phyloP scores from a whole-genome alignment of 1,140 invertebrate species.

The Apis florea region DNA sequence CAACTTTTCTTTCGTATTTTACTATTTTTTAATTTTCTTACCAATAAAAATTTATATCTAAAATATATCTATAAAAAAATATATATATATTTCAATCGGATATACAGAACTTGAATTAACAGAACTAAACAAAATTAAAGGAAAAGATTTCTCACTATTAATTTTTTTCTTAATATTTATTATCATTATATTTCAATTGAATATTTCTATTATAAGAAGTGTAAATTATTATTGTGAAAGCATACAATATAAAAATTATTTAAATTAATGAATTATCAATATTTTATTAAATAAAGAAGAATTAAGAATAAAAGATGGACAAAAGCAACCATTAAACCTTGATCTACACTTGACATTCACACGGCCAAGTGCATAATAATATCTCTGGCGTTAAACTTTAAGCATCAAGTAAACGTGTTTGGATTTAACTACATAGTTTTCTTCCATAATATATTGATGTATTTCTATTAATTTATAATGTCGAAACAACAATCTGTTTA shows the following conservation, averaged over 20 bases:
- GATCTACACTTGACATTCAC: slow-evolving; percentile 41
- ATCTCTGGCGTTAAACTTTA: slow-evolving; percentile 47
- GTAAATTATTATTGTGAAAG: background rate
- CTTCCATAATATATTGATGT: too few relatives aligned
- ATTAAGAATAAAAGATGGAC: background rate
- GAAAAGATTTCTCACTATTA: too few relatives aligned
- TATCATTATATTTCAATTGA: background rate
- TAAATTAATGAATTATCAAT: background rate
- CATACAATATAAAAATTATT: too few relatives aligned
- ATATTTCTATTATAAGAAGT: background rate
- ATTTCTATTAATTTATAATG: background rate
- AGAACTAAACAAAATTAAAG: too few relatives aligned
- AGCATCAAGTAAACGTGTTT: slow-evolving; percentile 39
- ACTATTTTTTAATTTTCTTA: background rate
- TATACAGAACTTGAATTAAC: too few relatives aligned
- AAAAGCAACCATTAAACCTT: slow-evolving; percentile 49
- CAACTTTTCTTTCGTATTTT: background rate
- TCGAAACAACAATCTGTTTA: background rate
- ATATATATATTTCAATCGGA: too few relatives aligned
- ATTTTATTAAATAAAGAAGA: background rate
- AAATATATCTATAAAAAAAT: too few relatives aligned
- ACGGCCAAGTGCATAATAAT: slow-evolving; percentile 58
- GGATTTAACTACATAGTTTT: background rate
- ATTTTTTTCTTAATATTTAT: too few relatives aligned
- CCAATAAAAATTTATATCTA: background rate